Evolutionary conservation across 2,113 vertebrate genomes (phyloP), one percentile per base, ranked within the genome.

Genomic region (Leptocoma aspasia): DNA sequence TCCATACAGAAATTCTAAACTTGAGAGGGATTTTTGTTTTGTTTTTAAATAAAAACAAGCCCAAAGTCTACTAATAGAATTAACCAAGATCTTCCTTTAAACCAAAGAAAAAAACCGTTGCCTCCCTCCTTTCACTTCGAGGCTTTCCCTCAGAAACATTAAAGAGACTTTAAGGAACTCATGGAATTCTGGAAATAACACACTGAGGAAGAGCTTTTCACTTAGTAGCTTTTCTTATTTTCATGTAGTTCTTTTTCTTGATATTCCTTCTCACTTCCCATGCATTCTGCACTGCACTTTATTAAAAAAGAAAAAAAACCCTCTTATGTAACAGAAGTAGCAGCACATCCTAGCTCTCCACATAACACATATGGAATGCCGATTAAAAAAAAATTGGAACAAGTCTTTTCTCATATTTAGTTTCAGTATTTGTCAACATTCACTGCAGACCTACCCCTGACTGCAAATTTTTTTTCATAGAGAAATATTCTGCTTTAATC

Each of bases 1-100:
- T 97, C 95, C 93, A 81, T 95, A 94, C 76, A 96, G 94, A 93
- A 94, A 93, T 92, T 75, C 86, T 96, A 83, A 94, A 93, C 88
- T 94, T 85, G 49, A 95, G 77, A 82, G 37, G 50, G 81, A 89
- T 82, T 95, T 95, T 89, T 95, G 81, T 94, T 95, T 97, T 94
- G 73, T 82, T 96, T 96, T 96, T 75, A 81, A 92, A 94, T 80
- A 94, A 95, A 94, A 93, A 69, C 72, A 96, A 96, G 49, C 90
- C 76, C 69, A 26, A 94, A 89, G 31, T 91, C 92, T 83, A 83
- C 91, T 91, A 92, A 96, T 30, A 92, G 76, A 96, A 95, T 86
- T 78, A 94, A 92, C 68, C 41, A 73, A 86, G 79, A 92, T 20
- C 76, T 93, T 81, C 73, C 57, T 86, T 89, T 71, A 88, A 92